These are phyloP conservation scores for Glaucomys volans DNA, from an alignment of 2,113 vertebrate species.

Conservation along the genomic window DNA sequence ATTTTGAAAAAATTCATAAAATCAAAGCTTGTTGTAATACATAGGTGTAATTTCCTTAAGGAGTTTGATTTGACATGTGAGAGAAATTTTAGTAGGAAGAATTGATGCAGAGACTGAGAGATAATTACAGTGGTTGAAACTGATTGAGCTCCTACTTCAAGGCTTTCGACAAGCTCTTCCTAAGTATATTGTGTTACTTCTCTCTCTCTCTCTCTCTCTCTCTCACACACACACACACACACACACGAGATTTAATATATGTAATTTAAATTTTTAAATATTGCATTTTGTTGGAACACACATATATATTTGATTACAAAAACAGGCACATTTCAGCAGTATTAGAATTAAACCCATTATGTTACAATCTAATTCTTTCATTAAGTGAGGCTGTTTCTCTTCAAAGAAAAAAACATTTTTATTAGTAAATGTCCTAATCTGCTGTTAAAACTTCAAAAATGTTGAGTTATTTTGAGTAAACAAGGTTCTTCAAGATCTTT, in stretches of 20 bases:
- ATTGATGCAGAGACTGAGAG: background rate
- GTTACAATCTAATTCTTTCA: background rate
- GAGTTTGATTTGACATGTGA: background rate
- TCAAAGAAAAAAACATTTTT: background rate
- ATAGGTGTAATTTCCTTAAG: background rate
- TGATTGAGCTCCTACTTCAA: background rate
- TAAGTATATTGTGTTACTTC: background rate
- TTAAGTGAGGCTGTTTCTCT: background rate
- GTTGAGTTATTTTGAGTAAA: slow-evolving; percentile 6
- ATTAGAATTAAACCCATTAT: background rate
- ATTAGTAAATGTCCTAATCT: background rate
- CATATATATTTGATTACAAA: background rate
- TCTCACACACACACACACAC: too few relatives aligned
- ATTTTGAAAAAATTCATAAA: background rate
- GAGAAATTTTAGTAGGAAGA: background rate
- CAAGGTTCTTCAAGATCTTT: background rate
- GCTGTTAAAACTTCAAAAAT: background rate
- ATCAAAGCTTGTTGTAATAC: background rate
- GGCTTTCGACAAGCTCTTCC: background rate
- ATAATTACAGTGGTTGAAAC: background rate
- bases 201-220: too few relatives aligned
- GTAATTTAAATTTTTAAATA: background rate
- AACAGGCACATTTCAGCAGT: background rate
- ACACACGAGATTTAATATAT: background rate
- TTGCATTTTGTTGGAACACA: background rate